Evolutionary conservation across 2,888 invertebrate genomes (phyloP).

Genomic region (Pandemis heparana): DNA sequence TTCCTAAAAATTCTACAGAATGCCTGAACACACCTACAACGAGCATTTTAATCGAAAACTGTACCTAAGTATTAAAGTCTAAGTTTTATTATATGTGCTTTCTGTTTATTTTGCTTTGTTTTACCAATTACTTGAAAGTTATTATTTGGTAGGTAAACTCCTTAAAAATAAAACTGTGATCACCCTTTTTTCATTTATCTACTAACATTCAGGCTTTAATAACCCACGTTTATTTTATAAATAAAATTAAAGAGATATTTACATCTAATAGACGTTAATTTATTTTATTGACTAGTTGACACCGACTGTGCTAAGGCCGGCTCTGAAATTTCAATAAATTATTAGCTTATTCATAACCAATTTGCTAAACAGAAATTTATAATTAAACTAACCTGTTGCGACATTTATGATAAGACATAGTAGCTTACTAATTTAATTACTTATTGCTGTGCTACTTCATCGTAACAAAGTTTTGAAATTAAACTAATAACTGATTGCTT

Average conservation of each 20-base stretch:
- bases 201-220: not conserved
- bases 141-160: no score
- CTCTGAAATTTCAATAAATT: constrained; percentile 30
- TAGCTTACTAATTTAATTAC: not conserved
- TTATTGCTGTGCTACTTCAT: not conserved
- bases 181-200: not conserved
- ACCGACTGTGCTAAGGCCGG: constrained; percentile 51
- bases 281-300: constrained; percentile 64
- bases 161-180: no score
- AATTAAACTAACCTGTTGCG: constrained; percentile 23
- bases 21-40: no score
- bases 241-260: constrained; percentile 13
- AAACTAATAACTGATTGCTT: not conserved
- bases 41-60: no score
- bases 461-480: not conserved
- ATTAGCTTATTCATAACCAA: constrained; percentile 11
- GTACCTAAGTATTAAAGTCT: no score
- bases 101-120: no score
- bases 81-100: no score
- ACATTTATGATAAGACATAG: constrained; percentile 11
- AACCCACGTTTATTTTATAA: not conserved
- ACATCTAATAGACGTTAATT: constrained; percentile 49
- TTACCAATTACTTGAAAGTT: no score
- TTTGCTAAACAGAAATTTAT: constrained; percentile 7
- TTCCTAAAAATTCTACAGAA: no score